Evolutionary conservation across 2,113 vertebrate genomes (phyloP), one percentile per base, ranked within the genome.

Genomic region (Haliaeetus leucogaster): DNA sequence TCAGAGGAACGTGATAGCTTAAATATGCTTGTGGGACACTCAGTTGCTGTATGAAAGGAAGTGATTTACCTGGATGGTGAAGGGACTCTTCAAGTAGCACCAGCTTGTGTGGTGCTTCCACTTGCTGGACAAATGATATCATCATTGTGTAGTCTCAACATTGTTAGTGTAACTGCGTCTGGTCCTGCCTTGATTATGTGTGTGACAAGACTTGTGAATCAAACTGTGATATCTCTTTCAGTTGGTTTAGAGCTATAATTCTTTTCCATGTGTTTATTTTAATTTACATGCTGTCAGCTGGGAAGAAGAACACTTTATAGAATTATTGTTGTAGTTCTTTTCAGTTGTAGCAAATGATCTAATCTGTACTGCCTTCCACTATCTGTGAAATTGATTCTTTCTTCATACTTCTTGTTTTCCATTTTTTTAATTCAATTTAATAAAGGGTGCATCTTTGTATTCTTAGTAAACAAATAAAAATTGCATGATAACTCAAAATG

Each of bases 341-440:
- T 90, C 66, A 76, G 19, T 97, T 90, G 61, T 27, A 88, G 18
- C 32, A 94, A 95, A 58, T n/a, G 5, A 89, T 94, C 82, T 95
- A 73, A 97, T 85, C 78, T 94, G 76, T 82, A 83, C 59, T 87
- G 32, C 38, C 15, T 83, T 56, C 90, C 30, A 63, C 45, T 62
- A 61, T 45, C 67, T 85, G 48, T 71, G 82, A 96, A 97, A 94
- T 26, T 77, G 25, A 70, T 95, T 95, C 22, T 89, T 47, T 89
- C 36, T 95, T 92, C 82, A 70, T 65, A 82, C 36, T 61, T 84
- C 13, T 73, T 73, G 13, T 56, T 95, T 66, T 84, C 12, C 2
- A n/a, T 63, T 76, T 50, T 77, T 70, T 7, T 11, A 22, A 70
- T 17, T 32, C 40, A 67, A 9, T 61, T 67, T 92, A 89, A 82